phyloP scores from a whole-genome alignment of 2,888 invertebrate species.

The Oligia latruncula region DNA sequence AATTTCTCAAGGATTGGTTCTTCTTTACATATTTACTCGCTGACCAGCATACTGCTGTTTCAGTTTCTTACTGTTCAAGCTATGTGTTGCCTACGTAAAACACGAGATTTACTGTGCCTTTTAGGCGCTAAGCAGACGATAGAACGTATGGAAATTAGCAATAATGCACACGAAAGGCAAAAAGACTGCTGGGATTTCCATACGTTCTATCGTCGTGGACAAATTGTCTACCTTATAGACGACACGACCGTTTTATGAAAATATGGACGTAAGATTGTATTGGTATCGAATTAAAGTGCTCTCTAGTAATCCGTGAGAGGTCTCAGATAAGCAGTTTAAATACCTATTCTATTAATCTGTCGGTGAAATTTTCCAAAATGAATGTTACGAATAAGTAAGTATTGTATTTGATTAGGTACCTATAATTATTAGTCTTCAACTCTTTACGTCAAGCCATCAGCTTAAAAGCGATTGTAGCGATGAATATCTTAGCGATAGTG shows the following conservation, averaged over 20 bases:
- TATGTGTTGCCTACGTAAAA: not conserved
- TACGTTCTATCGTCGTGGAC: not conserved
- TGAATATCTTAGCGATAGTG: constrained; percentile 45
- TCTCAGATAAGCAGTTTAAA: not conserved
- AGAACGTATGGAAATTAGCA: not conserved
- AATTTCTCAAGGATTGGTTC: not conserved
- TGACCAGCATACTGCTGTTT: not conserved
- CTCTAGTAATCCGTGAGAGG: not conserved
- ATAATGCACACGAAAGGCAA: not conserved
- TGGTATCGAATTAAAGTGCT: not conserved
- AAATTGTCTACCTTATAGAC: not conserved
- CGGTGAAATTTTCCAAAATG: not conserved
- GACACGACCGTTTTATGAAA: not conserved
- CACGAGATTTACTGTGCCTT: not conserved
- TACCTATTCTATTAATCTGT: not conserved
- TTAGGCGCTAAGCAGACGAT: not conserved
- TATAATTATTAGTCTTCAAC: constrained; percentile 8
- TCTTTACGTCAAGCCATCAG: constrained; percentile 2
- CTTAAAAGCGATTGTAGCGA: constrained; percentile 32
- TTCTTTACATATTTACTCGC: not conserved
- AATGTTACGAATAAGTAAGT: not conserved
- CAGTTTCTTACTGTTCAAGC: not conserved
- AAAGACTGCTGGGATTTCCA: not conserved
- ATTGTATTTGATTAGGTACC: constrained; percentile 18
- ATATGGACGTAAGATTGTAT: not conserved